Conservation (phyloP, 2,888 invertebrate genomes). For the Dusona sp. region DNA sequence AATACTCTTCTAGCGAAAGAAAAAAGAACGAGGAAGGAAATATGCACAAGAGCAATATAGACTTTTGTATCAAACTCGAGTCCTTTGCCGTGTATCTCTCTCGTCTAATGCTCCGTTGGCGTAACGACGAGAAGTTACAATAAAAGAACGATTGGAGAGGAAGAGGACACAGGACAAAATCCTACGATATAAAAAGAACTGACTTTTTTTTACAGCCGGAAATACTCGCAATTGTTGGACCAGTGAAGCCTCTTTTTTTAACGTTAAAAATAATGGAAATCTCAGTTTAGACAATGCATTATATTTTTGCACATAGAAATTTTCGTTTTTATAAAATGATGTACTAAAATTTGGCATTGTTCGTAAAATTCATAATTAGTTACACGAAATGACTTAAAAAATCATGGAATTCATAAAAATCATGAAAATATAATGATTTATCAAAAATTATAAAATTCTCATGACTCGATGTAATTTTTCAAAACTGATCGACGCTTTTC, state of each 20-base stretch:
- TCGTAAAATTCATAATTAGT: too few relatives aligned
- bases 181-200: conserved; percentile 10
- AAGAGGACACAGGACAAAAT: background rate
- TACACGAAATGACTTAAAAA: too few relatives aligned
- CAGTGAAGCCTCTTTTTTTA: background rate
- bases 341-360: background rate
- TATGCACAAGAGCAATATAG: conserved; percentile 54
- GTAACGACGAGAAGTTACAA: conserved; percentile 52
- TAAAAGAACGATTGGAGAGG: conserved; percentile 45
- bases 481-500: background rate
- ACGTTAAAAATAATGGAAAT: background rate
- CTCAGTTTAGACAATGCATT: background rate
- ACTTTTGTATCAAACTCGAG: conserved; percentile 48
- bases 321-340: background rate
- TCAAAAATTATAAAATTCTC: background rate
- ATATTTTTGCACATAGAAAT: background rate
- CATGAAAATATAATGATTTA: background rate
- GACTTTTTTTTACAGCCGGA: background rate
- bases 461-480: background rate
- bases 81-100: background rate
- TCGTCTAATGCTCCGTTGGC: conserved; percentile 26
- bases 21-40: conserved; percentile 19
- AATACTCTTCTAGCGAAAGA: conserved; percentile 24
- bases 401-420: background rate
- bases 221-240: background rate